Evolutionary conservation across 2,888 invertebrate species (phyloP), one percentile per base, ranked within the genome.

Genomic region (Poecilus cupreus): DNA sequence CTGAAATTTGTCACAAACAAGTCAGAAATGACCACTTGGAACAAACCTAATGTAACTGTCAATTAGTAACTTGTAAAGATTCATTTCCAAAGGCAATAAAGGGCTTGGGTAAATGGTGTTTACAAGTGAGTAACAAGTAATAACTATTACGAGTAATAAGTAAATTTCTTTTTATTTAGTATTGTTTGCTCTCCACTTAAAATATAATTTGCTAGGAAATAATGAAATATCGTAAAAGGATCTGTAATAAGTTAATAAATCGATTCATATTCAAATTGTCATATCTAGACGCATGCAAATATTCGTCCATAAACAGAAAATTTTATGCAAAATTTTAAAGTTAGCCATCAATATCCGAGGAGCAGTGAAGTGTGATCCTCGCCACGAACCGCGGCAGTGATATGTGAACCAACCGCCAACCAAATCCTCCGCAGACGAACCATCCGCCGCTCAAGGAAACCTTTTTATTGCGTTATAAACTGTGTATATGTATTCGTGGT

Each of bases 401-500:
- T 8, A 11, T 22, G 43, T 18, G 43, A 37, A 10, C 5, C 16
- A 3, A 16, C 8, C 13, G n/a, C 24, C 10, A 13, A 22, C 10
- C 54, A 60, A 2, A 5, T 46, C 5, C n/a, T 46, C 3, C 32
- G 8, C 24, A 0, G 24, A 3, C 18, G 8, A 13, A 13, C 13
- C 24, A 22, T 60, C 60, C 54, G n/a, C n/a, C 10, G 3, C 6
- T 11, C 49, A 11, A 68, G 68, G 68, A 64, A 78, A 68, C 78
- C 64, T 64, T 78, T 79, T 79, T 79, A 79, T 79, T 70, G 79
- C 68, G 70, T 79, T 79, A 79, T 79, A 79, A 79, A 79, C 70
- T 70, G 79, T 79, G 79, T 79, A 68, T 60, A 79, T 64, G 79
- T 79, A 68, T 79, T 49, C 68, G 68, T 64, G 79, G 64, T 70